phyloP scores from a whole-genome alignment of 1,140 invertebrate species.

The Diorhabda elongata region DNA sequence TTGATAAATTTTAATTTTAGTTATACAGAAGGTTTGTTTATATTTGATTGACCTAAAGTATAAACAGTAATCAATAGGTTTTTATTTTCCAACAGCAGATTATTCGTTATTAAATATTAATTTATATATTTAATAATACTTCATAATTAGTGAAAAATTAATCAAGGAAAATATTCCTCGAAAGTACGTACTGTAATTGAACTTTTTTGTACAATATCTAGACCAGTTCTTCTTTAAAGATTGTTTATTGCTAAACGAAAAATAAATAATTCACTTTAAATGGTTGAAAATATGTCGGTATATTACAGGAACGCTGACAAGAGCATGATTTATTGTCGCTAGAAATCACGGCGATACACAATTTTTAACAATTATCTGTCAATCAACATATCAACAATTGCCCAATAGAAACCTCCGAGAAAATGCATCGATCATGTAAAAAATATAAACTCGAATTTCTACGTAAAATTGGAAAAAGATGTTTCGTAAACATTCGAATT shows the following conservation, averaged over 20 bases:
- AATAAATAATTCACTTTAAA: slow-evolving; percentile 16
- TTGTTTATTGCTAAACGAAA: neutral
- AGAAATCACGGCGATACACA: slow-evolving; percentile 8
- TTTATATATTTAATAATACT: too few relatives aligned
- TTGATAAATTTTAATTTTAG: too few relatives aligned
- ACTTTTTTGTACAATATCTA: neutral
- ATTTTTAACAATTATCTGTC: slow-evolving; percentile 13
- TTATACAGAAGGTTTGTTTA: too few relatives aligned
- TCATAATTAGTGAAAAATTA: too few relatives aligned
- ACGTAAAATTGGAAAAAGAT: slow-evolving; percentile 7
- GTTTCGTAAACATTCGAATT: slow-evolving; percentile 7
- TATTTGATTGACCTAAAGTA: too few relatives aligned
- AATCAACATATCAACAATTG: slow-evolving; percentile 14
- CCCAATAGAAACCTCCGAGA: neutral
- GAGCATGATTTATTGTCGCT: slow-evolving; percentile 14
- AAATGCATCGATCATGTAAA: slow-evolving; percentile 13
- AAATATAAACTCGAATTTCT: slow-evolving; percentile 15
- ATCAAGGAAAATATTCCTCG: too few relatives aligned
- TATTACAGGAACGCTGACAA: slow-evolving; percentile 13
- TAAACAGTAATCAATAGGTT: too few relatives aligned
- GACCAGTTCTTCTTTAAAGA: slow-evolving; percentile 1
- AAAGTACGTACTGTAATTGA: too few relatives aligned
- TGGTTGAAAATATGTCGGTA: slow-evolving; percentile 12
- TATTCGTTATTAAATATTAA: too few relatives aligned
- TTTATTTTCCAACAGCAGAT: too few relatives aligned